phyloP scores from a whole-genome alignment of 2,888 invertebrate genomes.

The Eubasilissa splendida region DNA sequence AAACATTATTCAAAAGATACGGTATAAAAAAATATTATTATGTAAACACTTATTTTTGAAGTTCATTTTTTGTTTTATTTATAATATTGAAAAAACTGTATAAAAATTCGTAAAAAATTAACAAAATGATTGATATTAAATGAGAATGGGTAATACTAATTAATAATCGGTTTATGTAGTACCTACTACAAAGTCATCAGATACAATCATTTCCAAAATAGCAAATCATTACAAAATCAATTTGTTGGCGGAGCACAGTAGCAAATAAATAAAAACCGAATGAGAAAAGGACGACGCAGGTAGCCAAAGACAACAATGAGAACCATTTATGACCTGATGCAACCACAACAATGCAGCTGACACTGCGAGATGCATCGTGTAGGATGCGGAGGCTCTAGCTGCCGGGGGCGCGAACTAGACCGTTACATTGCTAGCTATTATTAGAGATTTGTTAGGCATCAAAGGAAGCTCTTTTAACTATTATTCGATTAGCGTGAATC shows the following conservation, averaged over 20 bases:
- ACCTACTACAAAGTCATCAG: background rate
- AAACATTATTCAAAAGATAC: background rate
- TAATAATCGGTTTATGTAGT: too few species aligned
- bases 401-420: conserved; percentile 31
- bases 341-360: conserved; percentile 47
- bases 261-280: conserved; percentile 46
- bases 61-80: too few species aligned
- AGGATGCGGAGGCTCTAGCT: conserved; percentile 3
- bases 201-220: conserved; percentile 22
- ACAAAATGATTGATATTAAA: too few species aligned
- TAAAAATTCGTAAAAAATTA: too few species aligned
- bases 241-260: conserved; percentile 51
- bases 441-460: conserved; percentile 60
- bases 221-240: conserved; percentile 49
- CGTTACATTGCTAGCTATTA: conserved; percentile 49
- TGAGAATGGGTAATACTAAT: too few species aligned
- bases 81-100: too few species aligned
- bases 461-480: conserved; percentile 27
- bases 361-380: conserved; percentile 4
- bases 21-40: too few species aligned
- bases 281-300: conserved; percentile 37
- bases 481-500: conserved; percentile 9
- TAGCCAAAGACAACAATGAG: conserved; percentile 46
- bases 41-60: too few species aligned
- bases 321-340: conserved; percentile 42